Conservation (phyloP, 1,140 invertebrate species). For the Yoshiicerus persimilis region DNA sequence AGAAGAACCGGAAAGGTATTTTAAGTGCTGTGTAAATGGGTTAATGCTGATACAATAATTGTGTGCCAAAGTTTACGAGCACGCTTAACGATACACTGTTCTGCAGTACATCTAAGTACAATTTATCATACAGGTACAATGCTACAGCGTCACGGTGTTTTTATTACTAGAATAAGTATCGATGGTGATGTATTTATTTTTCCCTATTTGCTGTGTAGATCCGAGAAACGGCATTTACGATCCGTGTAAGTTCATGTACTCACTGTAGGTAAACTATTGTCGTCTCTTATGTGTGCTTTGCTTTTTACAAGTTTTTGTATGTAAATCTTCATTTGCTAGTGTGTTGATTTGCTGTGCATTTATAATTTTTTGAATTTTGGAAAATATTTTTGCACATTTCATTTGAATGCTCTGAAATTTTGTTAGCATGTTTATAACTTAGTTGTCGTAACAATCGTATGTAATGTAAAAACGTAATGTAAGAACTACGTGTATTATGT, state of each 20-base stretch:
- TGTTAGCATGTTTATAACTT: too few relatives aligned
- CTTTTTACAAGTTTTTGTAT: not conserved
- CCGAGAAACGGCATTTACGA: slow-evolving; percentile 33
- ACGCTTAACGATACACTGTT: not conserved
- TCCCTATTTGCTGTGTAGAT: slow-evolving; percentile 33
- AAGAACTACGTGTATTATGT: too few relatives aligned
- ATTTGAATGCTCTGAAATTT: too few relatives aligned
- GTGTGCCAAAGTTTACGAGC: not conserved
- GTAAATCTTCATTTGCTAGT: not conserved
- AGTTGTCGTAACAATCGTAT: too few relatives aligned
- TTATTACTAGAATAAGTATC: not conserved
- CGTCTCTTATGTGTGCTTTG: not conserved
- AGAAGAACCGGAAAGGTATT: not conserved
- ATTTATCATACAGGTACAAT: not conserved
- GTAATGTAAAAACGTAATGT: too few relatives aligned
- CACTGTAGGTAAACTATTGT: slow-evolving; percentile 29
- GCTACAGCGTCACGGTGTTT: not conserved
- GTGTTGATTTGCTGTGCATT: too few relatives aligned
- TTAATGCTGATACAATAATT: not conserved
- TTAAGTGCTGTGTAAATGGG: not conserved
- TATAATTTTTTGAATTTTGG: too few relatives aligned
- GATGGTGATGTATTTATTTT: slow-evolving; percentile 23
- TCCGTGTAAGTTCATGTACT: slow-evolving; percentile 25
- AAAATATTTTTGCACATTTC: too few relatives aligned
- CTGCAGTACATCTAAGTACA: too few relatives aligned